These are phyloP conservation scores for Cordilura impudica DNA, from an alignment of 2,888 invertebrate species.

Conservation along the genomic window DNA sequence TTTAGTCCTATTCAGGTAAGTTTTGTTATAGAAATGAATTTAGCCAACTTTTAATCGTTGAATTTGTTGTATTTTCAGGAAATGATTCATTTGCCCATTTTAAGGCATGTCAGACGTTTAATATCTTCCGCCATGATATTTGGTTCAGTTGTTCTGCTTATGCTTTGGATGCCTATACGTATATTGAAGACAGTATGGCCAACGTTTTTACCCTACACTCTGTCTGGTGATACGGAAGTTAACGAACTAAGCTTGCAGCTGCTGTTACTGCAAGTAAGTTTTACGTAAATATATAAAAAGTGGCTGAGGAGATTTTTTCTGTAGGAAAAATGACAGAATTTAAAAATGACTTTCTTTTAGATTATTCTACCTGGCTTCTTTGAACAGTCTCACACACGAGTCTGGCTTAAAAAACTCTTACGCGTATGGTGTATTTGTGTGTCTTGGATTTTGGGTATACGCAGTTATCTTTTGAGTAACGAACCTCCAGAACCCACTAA, in stretches of 20 bases:
- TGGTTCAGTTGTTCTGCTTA: slow-evolving; percentile 95
- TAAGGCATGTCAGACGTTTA: slow-evolving; percentile 92
- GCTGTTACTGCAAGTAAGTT: slow-evolving; percentile 87
- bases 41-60: not conserved
- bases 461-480: slow-evolving; percentile 93
- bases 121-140: slow-evolving; percentile 96
- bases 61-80: slow-evolving; percentile 79
- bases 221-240: slow-evolving; percentile 91
- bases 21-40: not conserved
- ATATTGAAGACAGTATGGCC: slow-evolving; percentile 89
- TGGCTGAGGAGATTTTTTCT: no score
- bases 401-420: slow-evolving; percentile 94
- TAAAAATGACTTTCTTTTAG: slow-evolving; percentile 72
- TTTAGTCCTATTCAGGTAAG: slow-evolving; percentile 97
- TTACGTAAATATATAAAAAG: no score
- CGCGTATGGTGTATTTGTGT: slow-evolving; percentile 91
- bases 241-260: slow-evolving; percentile 97
- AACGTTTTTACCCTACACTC: slow-evolving; percentile 95
- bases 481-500: slow-evolving; percentile 71
- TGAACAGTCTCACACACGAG: slow-evolving; percentile 96
- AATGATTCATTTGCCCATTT: slow-evolving; percentile 98
- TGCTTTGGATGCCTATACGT: slow-evolving; percentile 96
- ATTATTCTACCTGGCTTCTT: slow-evolving; percentile 96
- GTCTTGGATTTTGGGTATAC: slow-evolving; percentile 90
- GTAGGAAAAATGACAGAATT: no score